Evolutionary conservation across 1,140 invertebrate genomes (phyloP).

Genomic region (Euura saliciscinereae): DNA sequence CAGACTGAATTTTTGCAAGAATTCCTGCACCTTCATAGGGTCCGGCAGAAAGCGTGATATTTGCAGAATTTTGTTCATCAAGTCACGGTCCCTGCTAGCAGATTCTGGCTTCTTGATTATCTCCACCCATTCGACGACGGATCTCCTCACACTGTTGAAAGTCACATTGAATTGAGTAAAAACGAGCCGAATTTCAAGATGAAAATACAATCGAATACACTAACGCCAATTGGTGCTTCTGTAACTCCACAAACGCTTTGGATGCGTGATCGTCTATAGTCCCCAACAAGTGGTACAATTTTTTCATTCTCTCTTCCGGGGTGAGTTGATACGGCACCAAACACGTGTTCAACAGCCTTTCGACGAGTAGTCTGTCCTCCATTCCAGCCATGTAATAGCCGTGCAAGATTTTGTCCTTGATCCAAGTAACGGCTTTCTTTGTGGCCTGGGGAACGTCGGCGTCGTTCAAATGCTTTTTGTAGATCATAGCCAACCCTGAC

Average conservation of each 20-base stretch:
- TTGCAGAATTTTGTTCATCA: slow-evolving; percentile 65
- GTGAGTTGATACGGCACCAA: slow-evolving; percentile 92
- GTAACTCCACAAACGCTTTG: slow-evolving; percentile 93
- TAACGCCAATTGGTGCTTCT: slow-evolving; percentile 87
- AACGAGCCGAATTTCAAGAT: slow-evolving; percentile 17
- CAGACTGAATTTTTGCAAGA: slow-evolving; percentile 85
- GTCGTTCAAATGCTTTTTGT: slow-evolving; percentile 88
- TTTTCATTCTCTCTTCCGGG: slow-evolving; percentile 90
- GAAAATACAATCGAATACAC: slow-evolving; percentile 35
- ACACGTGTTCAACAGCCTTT: slow-evolving; percentile 93
- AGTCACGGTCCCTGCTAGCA: slow-evolving; percentile 64
- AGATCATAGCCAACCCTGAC: slow-evolving; percentile 91
- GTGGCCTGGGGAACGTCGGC: slow-evolving; percentile 83
- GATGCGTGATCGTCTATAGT: slow-evolving; percentile 95
- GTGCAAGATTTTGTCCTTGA: slow-evolving; percentile 97
- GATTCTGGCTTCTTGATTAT: slow-evolving; percentile 74
- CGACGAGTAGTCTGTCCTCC: slow-evolving; percentile 86
- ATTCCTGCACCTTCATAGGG: slow-evolving; percentile 91
- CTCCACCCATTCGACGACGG: slow-evolving; percentile 86
- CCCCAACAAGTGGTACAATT: slow-evolving; percentile 88
- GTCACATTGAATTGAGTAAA: slow-evolving; percentile 25
- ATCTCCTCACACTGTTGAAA: slow-evolving; percentile 71
- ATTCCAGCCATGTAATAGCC: slow-evolving; percentile 85
- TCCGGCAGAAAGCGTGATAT: slow-evolving; percentile 85
- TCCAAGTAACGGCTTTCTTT: slow-evolving; percentile 92